Base-by-base conservation (phyloP, 2,888 invertebrate species). In the Thymelicus lineola region DNA sequence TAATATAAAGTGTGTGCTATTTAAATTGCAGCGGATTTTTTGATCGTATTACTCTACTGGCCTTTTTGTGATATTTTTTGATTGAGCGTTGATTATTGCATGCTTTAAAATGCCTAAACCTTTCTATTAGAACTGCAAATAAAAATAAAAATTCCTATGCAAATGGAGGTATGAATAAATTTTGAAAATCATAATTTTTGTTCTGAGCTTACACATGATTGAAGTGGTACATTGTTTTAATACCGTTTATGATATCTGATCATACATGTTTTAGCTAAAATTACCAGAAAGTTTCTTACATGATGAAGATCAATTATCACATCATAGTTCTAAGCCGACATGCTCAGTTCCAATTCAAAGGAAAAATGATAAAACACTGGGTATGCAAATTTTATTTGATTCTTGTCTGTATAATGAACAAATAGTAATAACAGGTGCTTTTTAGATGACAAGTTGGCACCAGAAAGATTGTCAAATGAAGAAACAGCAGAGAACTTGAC, bases 81-180 rank as follows among this genome's bases (percentile, higher is more conserved):
- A 60, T 59, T 59, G 59, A 60, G 45, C 50, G 38, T 53, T 59
- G 53, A 35, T 65, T 70, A 65, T 45, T 59, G 64, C 70, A 48
- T 70, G 63, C 50, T 20, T 59, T 42, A 70, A 65, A 70, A 70
- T 70, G 70, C 59, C 59, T 53, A 46, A 64, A 60, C 36, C 36
- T 53, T 1, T 55, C 9, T 59, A 70, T 42, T 59, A 45, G 15
- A 70, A 10, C 17, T 60, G 7, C 48, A 20, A 38, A 63, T 50
- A 14, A 50, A 35, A 36, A 64, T 42, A 20, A 36, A 50, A 20
- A 42, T 57, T 35, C 7, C 20, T 42, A 10, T 75, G 73, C 78
- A 83, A 84, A 91, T 90, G 91, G 91, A 90, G 89, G 91, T 91
- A 85, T 72, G 75, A 66, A 66, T 60, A 38, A 38, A 50, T 59